Base-by-base conservation (phyloP, 2,113 vertebrate species). In the Archilochus colubris region DNA sequence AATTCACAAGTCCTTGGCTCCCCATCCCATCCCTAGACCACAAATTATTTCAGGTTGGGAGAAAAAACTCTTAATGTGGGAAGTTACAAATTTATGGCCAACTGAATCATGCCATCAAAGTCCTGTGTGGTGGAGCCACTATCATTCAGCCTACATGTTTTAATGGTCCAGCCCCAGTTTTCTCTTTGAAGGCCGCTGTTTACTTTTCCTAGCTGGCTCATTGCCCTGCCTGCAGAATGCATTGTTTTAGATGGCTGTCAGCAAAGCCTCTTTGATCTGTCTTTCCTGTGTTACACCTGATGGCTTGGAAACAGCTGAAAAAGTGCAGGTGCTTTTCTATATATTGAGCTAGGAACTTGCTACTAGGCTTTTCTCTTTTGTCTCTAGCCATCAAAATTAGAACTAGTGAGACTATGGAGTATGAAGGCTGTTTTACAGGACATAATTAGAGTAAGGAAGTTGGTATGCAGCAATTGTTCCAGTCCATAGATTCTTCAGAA, bases 211-310 rank as follows among this genome's bases (percentile, higher is more conserved):
- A 74, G 75, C 54, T 95, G 91, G 73, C 73, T 94, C 28, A 8
- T 53, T 67, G 58, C 62, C 55, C 69, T 94, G 91, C 67, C 87
- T 93, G 51, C 74, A 72, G 82, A 66, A 16, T 77, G 58, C 69
- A 58, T 96, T 94, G 81, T 94, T 94, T 95, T 95, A 83, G 70
- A 77, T 53, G 61, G 46, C 22, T 88, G 59, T 91, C 84, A 88
- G 31, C 77, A 61, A 17, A 67, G 24, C 67, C 44, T 68, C 38
- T 96, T 94, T 96, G 79, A 93, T 97, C 73, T 94, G 68, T 57
- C 48, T 94, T 84, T 81, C 70, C 74, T 74, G 14, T 86, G 17
- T 85, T 93, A 44, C 76, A 95, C 92, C 93, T 97, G 89, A 82
- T 88, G 73, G 28, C 82, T 82, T 83, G 51, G 67, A 85, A 82